A percentile compares a stretch with the other conserved stretches of the same genome.
Evolutionary conservation across 2,113 vertebrate species (phyloP).

Genomic region (Cygnus buccinator): DNA sequence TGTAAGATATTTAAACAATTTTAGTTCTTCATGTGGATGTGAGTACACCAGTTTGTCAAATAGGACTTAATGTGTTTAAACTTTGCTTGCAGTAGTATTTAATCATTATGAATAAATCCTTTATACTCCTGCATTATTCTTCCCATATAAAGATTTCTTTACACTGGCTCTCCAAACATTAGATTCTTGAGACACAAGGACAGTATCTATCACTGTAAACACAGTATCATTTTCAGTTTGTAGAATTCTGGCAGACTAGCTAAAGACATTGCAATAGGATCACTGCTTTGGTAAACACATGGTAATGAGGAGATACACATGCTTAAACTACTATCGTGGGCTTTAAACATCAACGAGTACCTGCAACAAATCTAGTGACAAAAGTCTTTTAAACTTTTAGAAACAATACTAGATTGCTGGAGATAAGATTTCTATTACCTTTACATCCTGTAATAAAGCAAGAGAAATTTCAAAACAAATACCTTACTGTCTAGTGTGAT

Average conservation of each 20-base stretch:
- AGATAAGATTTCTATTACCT: not conserved
- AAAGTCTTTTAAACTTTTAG: not conserved
- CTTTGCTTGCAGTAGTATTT: not conserved
- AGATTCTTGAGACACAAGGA: not conserved
- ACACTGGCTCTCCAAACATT: not conserved
- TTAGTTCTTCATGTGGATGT: not conserved
- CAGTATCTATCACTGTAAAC: not conserved
- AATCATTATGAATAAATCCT: not conserved
- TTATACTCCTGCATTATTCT: not conserved
- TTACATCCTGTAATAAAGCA: not conserved
- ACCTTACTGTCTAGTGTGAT: slow-evolving; percentile 97
- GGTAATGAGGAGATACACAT: not conserved
- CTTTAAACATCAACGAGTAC: not conserved
- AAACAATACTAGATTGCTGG: not conserved
- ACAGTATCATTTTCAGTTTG: not conserved
- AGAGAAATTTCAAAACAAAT: slow-evolving; percentile 5
- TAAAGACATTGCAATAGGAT: not conserved
- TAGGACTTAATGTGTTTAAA: not conserved
- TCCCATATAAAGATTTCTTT: not conserved
- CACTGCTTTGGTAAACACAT: not conserved
- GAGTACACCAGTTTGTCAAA: not conserved
- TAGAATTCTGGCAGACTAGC: not conserved
- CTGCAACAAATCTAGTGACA: not conserved
- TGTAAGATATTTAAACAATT: not conserved
- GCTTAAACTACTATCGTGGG: not conserved